Base-by-base conservation (phyloP, 2,888 invertebrate species). In the Alsophila aescularia region DNA sequence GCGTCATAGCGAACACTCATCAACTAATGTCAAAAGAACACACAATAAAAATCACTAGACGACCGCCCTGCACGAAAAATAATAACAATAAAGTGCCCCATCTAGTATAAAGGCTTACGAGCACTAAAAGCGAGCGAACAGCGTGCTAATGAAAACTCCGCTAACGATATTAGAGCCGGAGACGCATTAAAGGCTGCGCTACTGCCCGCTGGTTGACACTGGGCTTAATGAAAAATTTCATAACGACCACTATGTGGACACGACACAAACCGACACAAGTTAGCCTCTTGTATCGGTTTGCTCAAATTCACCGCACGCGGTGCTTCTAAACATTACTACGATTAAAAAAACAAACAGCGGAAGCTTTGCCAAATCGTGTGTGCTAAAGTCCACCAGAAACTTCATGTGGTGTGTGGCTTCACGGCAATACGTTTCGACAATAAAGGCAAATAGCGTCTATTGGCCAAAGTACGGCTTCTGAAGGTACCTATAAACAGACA, bases 151-250 rank as follows among this genome's bases (percentile, higher is more conserved):
- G 82, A 84, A 83, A 83, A 79, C 75, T 73, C 68, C 66, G 72
- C 78, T 77, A 77, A 81, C 78, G 79, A 72, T 75, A 75, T 79
- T 76, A 72, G 62, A 63, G 64, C 66, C 52, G 52, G 67, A 66
- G 69, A 62, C 69, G 72, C 75, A 72, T 70, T 72, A 49, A 45
- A 35, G 69, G 61, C 58, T 14, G 32, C 29, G 51, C 49, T 15
- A 42, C 52, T 64, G 68, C 60, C 58, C 52, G 65, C 69, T 74
- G 76, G 79, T 79, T 78, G 79, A 81, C 80, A 76, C 72, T 72
- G 72, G 73, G 70, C 71, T 77, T 83, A 82, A 82, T 83, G 84
- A 83, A 83, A 83, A 79, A 83, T 79, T 82, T 83, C 82, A 83
- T 83, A 83, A 82, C 78, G 68, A 66, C 60, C 61, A 54, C 65